These are phyloP conservation scores for Channa maculata DNA, from an alignment of 2,113 vertebrate genomes.

Conservation along the genomic window DNA sequence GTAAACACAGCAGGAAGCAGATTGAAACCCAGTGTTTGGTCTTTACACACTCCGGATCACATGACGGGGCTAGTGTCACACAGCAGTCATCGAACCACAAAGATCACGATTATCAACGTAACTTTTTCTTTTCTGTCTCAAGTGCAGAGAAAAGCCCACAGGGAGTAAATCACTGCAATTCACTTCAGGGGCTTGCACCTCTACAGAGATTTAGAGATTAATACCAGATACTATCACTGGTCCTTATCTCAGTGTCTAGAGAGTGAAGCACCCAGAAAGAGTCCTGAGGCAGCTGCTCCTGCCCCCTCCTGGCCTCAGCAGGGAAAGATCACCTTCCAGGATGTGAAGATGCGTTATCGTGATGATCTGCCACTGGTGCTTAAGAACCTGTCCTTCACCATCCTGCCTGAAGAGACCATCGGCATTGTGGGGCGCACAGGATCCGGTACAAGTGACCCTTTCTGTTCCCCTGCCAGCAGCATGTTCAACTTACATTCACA, in stretches of 20 bases:
- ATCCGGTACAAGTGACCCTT: conserved; percentile 78
- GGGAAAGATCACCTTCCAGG: conserved; percentile 82
- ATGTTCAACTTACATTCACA: conserved; percentile 15
- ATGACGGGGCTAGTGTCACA: conserved; percentile 51
- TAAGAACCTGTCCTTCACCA: conserved; percentile 82
- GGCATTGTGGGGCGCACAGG: conserved; percentile 87
- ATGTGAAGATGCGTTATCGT: conserved; percentile 86
- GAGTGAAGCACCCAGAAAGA: conserved; percentile 75
- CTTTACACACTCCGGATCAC: conserved; percentile 39
- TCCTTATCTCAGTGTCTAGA: conserved; percentile 79
- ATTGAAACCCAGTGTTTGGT: conserved; percentile 44
- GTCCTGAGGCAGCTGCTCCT: conserved; percentile 57
- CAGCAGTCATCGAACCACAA: conserved; percentile 53
- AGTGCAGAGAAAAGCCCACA: conserved; percentile 40
- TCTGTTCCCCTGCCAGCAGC: not conserved
- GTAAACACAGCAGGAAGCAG: conserved; percentile 41
- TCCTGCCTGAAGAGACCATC: conserved; percentile 83
- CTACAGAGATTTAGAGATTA: conserved; percentile 59
- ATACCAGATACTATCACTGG: conserved; percentile 41
- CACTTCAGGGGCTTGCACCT: conserved; percentile 40
- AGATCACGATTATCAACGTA: conserved; percentile 25
- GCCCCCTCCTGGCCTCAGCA: conserved; percentile 82
- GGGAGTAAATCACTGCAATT: conserved; percentile 44
- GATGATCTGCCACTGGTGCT: conserved; percentile 83
- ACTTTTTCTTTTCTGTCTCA: conserved; percentile 22